A percentile compares a stretch with the other conserved stretches of the same genome.
Evolutionary conservation across 2,888 invertebrate genomes (phyloP).

Genomic region (Synergus laeviventris): DNA sequence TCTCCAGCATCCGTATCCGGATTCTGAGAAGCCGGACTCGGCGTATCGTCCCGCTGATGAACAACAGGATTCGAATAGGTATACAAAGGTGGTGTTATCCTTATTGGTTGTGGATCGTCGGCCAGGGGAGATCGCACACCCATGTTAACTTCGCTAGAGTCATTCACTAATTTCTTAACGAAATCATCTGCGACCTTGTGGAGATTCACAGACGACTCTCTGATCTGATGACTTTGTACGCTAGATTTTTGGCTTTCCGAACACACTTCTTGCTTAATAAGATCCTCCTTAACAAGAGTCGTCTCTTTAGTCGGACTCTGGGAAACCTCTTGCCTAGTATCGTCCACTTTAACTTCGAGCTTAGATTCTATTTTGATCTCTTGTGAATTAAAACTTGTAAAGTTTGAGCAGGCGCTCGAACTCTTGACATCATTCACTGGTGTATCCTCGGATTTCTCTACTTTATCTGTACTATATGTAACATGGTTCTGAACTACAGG

Average conservation of each 20-base stretch:
- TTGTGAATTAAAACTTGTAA: constrained; percentile 31
- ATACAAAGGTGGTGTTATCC: constrained; percentile 85
- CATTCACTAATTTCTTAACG: constrained; percentile 65
- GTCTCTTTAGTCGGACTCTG: background rate
- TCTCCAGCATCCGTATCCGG: constrained; percentile 69
- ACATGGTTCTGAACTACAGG: constrained; percentile 72
- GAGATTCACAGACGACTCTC: constrained; percentile 61
- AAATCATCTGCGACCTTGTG: constrained; percentile 67
- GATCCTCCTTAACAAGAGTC: constrained; percentile 7
- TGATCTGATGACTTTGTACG: constrained; percentile 66
- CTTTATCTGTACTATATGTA: constrained; percentile 64
- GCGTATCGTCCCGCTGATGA: constrained; percentile 78
- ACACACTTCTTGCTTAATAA: constrained; percentile 47
- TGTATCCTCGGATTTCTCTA: constrained; percentile 53
- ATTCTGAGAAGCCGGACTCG: constrained; percentile 73
- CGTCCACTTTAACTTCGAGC: constrained; percentile 53
- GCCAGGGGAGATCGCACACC: constrained; percentile 69
- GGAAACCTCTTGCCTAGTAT: constrained; percentile 59
- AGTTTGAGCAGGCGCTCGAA: constrained; percentile 41
- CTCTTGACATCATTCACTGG: constrained; percentile 2
- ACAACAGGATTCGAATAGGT: constrained; percentile 86
- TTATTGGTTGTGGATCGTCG: constrained; percentile 83
- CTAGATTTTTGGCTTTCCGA: constrained; percentile 68
- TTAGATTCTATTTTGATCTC: constrained; percentile 51
- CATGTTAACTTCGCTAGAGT: constrained; percentile 60